Evolutionary conservation across 2,113 vertebrate species (phyloP).

Genomic region (Capricornis sumatraensis): DNA sequence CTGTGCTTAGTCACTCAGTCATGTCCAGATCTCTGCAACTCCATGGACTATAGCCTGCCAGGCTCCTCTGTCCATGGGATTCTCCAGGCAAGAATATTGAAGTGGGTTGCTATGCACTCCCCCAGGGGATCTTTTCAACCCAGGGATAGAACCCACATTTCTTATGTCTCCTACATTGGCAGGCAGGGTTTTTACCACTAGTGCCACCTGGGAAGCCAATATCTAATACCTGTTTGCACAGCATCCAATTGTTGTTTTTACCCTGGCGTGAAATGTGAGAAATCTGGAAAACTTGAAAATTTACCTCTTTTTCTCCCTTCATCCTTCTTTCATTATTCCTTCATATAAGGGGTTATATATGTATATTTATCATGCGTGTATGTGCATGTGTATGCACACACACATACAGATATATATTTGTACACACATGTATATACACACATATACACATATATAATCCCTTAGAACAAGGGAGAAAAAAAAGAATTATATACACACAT

Average conservation of each 20-base stretch:
- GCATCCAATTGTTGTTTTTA: neutral
- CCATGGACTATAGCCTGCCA: neutral
- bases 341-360: neutral
- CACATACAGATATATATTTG: neutral
- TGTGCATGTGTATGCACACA: neutral
- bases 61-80: neutral
- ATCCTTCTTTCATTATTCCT: neutral
- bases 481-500: neutral
- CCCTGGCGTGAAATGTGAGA: neutral
- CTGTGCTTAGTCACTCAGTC: neutral
- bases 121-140: neutral
- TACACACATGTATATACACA: neutral
- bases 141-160: neutral
- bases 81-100: neutral
- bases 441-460: neutral
- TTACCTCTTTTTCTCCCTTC: neutral
- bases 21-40: neutral
- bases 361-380: neutral
- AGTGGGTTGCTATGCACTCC: neutral
- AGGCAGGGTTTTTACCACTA: neutral
- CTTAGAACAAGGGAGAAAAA: neutral
- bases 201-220: neutral
- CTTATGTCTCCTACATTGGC: neutral
- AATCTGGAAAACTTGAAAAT: neutral
- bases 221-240: neutral